Evolutionary conservation across 2,888 invertebrate genomes (phyloP).

Genomic region (Petrophora chlorosata): DNA sequence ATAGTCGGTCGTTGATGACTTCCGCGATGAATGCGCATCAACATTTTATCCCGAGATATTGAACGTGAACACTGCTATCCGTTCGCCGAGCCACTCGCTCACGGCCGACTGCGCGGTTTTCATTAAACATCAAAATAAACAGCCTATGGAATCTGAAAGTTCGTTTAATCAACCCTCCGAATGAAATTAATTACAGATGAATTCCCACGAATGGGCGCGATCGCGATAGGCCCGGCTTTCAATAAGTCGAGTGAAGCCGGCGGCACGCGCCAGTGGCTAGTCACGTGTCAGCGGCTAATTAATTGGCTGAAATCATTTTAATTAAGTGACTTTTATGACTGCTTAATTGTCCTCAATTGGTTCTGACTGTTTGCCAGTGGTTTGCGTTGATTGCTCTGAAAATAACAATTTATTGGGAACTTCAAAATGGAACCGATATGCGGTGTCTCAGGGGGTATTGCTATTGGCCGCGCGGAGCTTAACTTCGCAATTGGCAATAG

Average conservation of each 20-base stretch:
- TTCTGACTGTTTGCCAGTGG: background rate
- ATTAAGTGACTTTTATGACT: slow-evolving; percentile 7
- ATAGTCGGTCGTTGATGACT: slow-evolving; percentile 2
- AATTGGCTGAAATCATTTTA: slow-evolving; percentile 10
- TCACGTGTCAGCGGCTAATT: background rate
- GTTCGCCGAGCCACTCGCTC: background rate
- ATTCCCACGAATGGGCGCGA: background rate
- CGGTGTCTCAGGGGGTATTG: no score
- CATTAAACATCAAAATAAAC: slow-evolving; percentile 1
- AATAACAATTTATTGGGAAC: no score
- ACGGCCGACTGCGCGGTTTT: slow-evolving; percentile 11
- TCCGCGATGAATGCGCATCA: background rate
- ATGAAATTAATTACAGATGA: slow-evolving; percentile 16
- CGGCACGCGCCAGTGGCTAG: background rate
- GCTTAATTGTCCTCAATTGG: slow-evolving; percentile 6
- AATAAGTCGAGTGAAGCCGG: no score
- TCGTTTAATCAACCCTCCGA: slow-evolving; percentile 11
- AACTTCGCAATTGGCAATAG: no score
- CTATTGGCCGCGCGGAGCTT: no score
- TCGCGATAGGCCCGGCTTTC: no score
- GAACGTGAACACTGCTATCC: slow-evolving; percentile 9
- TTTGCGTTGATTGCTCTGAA: background rate
- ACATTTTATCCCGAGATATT: background rate
- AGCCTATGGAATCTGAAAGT: slow-evolving; percentile 4
- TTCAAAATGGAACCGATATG: no score